These are phyloP conservation scores for Babyrousa celebensis DNA, from an alignment of 2,797 vertebrate genomes.

Conservation along the genomic window DNA sequence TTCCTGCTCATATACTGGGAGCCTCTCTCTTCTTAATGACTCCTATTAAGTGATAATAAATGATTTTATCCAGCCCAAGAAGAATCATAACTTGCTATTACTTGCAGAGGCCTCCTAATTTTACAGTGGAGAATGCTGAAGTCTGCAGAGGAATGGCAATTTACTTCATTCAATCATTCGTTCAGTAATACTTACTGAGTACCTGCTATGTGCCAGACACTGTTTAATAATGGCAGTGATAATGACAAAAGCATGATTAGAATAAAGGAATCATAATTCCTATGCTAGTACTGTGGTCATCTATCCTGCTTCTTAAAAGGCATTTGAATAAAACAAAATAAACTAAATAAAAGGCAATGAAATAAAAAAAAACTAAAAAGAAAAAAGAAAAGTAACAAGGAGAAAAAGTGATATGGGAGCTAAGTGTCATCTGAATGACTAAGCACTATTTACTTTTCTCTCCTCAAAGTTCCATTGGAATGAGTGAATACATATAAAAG, in stretches of 20 bases:
- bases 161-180: slow-evolving; percentile 6
- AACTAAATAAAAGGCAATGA: slow-evolving; percentile 3
- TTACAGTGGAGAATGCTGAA: not conserved
- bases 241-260: not conserved
- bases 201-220: not conserved
- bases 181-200: not conserved
- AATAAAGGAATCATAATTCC: not conserved
- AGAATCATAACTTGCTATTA: not conserved
- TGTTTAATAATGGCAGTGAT: not conserved
- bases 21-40: not conserved
- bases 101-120: not conserved
- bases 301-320: not conserved
- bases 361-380: not conserved
- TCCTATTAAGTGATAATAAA: not conserved
- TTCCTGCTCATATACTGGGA: not conserved
- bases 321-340: slow-evolving; percentile 10
- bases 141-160: not conserved
- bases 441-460: not conserved
- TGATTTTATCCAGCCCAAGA: not conserved
- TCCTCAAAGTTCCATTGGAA: not conserved
- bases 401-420: not conserved
- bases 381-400: slow-evolving; percentile 13
- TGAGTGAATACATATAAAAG: not conserved
- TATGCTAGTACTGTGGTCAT: not conserved
- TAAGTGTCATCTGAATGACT: not conserved